A percentile compares a stretch with the other conserved stretches of the same genome.
phyloP scores from a whole-genome alignment of 2,797 vertebrate genomes.

The Bovichtus variegatus region DNA sequence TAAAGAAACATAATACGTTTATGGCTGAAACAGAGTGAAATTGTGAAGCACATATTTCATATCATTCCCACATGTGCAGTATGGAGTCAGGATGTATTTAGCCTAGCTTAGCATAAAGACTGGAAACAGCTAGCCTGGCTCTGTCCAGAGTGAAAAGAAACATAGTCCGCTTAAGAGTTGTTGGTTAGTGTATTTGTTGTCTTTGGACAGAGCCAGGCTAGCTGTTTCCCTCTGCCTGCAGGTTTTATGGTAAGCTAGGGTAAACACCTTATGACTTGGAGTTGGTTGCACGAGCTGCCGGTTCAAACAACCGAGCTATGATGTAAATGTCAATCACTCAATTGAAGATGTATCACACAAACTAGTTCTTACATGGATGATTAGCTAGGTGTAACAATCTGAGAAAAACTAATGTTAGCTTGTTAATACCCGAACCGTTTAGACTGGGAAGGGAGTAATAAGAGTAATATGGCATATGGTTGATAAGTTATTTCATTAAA shows the following conservation, averaged over 20 bases:
- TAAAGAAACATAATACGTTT: constrained; percentile 3
- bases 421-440: neutral
- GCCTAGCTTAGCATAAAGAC: neutral
- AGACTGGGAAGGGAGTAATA: neutral
- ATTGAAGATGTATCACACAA: neutral
- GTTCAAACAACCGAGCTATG: neutral
- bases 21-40: constrained; percentile 3
- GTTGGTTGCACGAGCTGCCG: neutral
- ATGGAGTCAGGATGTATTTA: neutral
- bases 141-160: neutral
- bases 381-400: neutral
- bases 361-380: neutral
- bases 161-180: neutral
- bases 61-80: neutral
- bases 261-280: neutral
- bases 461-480: too few relatives aligned
- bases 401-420: neutral
- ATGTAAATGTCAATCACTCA: neutral
- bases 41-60: neutral
- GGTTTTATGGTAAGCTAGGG: neutral
- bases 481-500: too few relatives aligned
- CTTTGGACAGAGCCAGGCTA: neutral
- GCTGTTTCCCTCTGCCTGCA: neutral
- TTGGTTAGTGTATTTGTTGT: neutral
- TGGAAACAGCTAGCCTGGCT: neutral